Evolutionary conservation across 2,888 invertebrate species (phyloP), one percentile per base, ranked within the genome.

Genomic region (Eledona agricola): DNA sequence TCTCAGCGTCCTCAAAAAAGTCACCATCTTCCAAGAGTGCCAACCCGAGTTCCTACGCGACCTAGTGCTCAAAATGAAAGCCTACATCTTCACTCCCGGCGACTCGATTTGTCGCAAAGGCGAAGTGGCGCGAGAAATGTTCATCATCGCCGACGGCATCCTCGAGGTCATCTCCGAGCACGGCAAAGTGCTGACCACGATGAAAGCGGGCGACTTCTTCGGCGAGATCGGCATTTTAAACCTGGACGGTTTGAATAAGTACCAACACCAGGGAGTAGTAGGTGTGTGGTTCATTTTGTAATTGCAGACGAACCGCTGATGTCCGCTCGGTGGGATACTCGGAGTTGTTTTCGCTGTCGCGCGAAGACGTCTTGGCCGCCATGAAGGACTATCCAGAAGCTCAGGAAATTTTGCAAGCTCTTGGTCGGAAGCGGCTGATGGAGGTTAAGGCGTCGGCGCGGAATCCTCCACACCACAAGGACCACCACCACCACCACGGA

Each of bases 341-440:
- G 0, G 96, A 96, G 75, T 79, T 96, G 11, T 96, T 96, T 74
- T 95, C 95, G 15, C 78, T 96, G 11, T 96, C 96, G 0, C 82
- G 96, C 2, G 96, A 96, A 77, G 96, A 96, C 71, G 96, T 96
- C 0, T 77, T 96, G 15, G 88, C 90, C 0, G 96, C 96, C 0
- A 93, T 96, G 89, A 96, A 96, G 73, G 96, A 96, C 74, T 96
- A 96, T 69, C 96, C 96, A 0, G 96, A 96, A 76, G 96, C 96
- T 0, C 94, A 96, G 75, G 93, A 93, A 61, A 94, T 94, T 59
- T 80, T 94, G n/a, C 93, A 93, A 72, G 91, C 89, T 4, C 80
- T 94, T 15, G 94, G 94, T 2, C 80, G 91, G 28, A 93, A 93
- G 68, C 81, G 93, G 6, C 77, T 94, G 38, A 91, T 91, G 83